phyloP scores from a whole-genome alignment of 1,140 invertebrate species.

The Bursaphelenchus mucronatus region DNA sequence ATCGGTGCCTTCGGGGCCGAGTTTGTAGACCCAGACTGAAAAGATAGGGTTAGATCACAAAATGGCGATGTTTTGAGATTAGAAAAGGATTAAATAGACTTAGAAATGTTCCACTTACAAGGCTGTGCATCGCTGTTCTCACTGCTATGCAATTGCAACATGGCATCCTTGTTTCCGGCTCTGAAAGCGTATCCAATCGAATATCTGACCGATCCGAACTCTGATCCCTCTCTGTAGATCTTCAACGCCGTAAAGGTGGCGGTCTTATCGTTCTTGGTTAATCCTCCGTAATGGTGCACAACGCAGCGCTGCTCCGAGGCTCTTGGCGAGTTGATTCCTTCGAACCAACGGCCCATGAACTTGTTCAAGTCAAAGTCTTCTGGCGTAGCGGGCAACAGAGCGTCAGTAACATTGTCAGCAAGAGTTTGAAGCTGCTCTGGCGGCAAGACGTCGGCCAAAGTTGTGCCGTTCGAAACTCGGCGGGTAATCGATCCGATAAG shows the following conservation, averaged over 20 bases:
- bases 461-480: conserved; percentile 60
- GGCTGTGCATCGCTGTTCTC: conserved; percentile 59
- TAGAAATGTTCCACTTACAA: conserved; percentile 35
- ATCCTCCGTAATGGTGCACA: conserved; percentile 59
- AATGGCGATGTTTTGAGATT: background rate
- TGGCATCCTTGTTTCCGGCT: conserved; percentile 61
- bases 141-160: conserved; percentile 59
- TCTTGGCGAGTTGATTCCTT: conserved; percentile 59
- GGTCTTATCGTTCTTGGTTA: conserved; percentile 60
- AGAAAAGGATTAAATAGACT: background rate
- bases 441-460: conserved; percentile 57
- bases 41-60: background rate
- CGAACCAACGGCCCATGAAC: conserved; percentile 59
- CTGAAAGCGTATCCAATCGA: conserved; percentile 61
- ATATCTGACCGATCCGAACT: conserved; percentile 57
- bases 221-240: conserved; percentile 59
- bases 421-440: conserved; percentile 61
- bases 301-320: conserved; percentile 60
- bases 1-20: conserved; percentile 59
- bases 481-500: conserved; percentile 60
- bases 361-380: conserved; percentile 58
- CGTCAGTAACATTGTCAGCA: conserved; percentile 59
- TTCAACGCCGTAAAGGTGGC: conserved; percentile 60
- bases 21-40: conserved; percentile 61
- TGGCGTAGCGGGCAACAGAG: conserved; percentile 53